Evolutionary conservation across 2,113 vertebrate genomes (phyloP).

Genomic region (Apus apus): DNA sequence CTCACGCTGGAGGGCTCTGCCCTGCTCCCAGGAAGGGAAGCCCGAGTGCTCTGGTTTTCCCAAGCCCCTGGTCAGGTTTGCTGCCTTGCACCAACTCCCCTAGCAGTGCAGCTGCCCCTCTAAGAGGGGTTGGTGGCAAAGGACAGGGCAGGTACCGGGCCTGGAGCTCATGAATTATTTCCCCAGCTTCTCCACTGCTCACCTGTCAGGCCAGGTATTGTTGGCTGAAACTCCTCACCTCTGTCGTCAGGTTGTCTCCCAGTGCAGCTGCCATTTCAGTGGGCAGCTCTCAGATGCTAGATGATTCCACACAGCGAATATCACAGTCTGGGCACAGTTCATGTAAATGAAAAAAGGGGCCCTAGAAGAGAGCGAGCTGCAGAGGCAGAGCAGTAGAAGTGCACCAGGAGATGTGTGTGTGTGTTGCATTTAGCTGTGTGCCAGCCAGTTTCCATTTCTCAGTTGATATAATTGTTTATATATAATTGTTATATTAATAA

Average conservation of each 20-base stretch:
- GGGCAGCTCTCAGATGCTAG: neutral
- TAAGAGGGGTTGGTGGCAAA: neutral
- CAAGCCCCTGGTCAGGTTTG: fast-evolving
- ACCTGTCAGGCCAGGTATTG: constrained; percentile 37
- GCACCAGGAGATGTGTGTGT: neutral
- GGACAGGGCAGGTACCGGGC: neutral
- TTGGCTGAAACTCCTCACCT: constrained; percentile 29
- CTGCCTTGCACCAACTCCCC: neutral
- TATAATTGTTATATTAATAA: neutral
- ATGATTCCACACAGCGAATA: neutral
- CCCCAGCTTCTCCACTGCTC: constrained; percentile 9
- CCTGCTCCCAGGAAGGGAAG: neutral
- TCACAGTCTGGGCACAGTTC: neutral
- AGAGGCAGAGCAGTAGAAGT: neutral
- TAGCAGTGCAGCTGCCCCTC: neutral
- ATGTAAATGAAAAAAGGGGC: neutral
- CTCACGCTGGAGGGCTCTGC: too few relatives aligned
- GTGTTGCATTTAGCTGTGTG: neutral
- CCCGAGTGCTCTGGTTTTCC: neutral
- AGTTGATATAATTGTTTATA: neutral
- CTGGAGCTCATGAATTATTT: constrained; percentile 69
- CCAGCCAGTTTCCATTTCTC: neutral
- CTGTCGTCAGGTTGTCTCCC: neutral
- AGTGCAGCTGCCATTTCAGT: neutral
- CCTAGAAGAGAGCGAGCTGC: neutral